Percentiles rank a stretch among this genome's conserved stretches.
Evolutionary conservation across 2,113 vertebrate species (phyloP).

Genomic region (Pangasianodon hypophthalmus): DNA sequence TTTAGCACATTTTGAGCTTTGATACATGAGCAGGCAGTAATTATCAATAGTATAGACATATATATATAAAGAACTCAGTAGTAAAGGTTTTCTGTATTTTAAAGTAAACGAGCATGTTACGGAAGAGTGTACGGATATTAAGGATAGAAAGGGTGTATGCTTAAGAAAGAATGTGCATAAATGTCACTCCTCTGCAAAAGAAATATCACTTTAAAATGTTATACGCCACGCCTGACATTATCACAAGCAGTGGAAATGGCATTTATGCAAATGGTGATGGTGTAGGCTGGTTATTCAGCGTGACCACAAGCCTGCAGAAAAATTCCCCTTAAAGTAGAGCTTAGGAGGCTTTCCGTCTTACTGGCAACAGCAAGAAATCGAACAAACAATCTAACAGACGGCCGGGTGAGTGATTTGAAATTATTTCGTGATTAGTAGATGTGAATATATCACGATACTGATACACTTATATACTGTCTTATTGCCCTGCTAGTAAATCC

Average conservation of each 20-base stretch:
- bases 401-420: background rate
- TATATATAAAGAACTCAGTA: background rate
- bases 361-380: background rate
- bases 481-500: background rate
- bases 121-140: background rate
- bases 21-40: background rate
- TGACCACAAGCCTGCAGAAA: constrained; percentile 8
- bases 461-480: background rate
- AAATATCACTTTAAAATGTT: background rate
- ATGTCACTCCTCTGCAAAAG: background rate
- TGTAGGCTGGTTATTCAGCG: background rate
- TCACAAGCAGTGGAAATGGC: background rate
- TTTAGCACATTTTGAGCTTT: constrained; percentile 30
- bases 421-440: background rate
- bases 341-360: background rate
- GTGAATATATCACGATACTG: background rate
- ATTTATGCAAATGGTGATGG: background rate
- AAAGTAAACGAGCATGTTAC: background rate
- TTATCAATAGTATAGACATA: too few species aligned
- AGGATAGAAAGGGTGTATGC: background rate
- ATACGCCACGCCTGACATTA: background rate
- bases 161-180: background rate
- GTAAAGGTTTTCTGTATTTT: background rate
- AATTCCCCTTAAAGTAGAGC: background rate
- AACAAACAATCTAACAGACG: background rate